Evolutionary conservation across 2,797 vertebrate species (phyloP), one percentile per base, ranked within the genome.

Genomic region (Peromyscus melanophrys): DNA sequence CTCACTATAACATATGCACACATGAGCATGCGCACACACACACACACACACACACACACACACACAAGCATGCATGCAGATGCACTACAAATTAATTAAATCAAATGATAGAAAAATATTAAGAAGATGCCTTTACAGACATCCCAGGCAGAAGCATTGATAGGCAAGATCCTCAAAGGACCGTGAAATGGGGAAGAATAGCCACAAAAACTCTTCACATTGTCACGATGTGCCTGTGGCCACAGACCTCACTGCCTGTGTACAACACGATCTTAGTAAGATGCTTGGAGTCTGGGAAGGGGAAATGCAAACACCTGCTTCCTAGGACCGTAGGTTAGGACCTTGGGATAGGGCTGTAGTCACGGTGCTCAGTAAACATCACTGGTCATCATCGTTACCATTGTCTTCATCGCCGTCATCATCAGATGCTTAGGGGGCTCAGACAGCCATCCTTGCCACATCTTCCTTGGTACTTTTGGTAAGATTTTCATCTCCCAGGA

Each of bases 281-380:
- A 75, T 92, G 89, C 91, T 86, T 23, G 12, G 49, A 52, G 83
- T 86, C 31, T 78, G 11, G 75, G 90, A 43, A 92, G 71, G 77
- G 14, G 34, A 75, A 69, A 49, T 43, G n/a, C 31, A 49, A n/a
- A 57, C 40, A 7, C n/a, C 67, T 82, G 1, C 43, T 75, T 82
- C 61, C 63, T 25, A 43, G 43, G 49, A 65, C 59, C 76, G 0
- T 59, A 27, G 2, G 13, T 37, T 57, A 57, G 19, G n/a, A 85
- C 40, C 83, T 14, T 34, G 52, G 78, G 0, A 0, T 29, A 49
- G 21, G 16, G 10, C 77, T 73, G 25, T 61, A 63, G 52, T 29
- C 21, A 34, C 23, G 46, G 25, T 46, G 21, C 19, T 76, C 59
- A 43, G 0, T 85, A 57, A 87, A 37, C 9, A 82, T 27, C 29